Evolutionary conservation across 2,888 invertebrate genomes (phyloP).

Genomic region (Pandemis cinnamomeana): DNA sequence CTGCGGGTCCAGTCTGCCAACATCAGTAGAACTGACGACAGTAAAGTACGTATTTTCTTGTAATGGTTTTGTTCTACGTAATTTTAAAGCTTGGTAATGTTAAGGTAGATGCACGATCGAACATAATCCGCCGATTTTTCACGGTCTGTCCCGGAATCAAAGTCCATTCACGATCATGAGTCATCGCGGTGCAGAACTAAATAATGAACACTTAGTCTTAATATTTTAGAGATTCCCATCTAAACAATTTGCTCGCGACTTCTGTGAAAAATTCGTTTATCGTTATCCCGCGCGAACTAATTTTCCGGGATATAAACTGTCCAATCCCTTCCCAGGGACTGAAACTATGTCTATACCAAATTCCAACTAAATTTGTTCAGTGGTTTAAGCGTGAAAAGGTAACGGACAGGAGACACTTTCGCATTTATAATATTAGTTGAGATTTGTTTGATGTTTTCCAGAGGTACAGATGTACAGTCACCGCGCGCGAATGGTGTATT

Average conservation of each 20-base stretch:
- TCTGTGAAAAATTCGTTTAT: no score
- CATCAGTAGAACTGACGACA: slow-evolving; percentile 70
- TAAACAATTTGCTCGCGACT: no score
- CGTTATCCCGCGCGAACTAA: no score
- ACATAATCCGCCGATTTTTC: slow-evolving; percentile 15
- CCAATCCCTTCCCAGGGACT: no score
- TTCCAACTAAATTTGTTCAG: no score
- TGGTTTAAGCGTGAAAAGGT: no score
- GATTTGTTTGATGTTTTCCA: no score
- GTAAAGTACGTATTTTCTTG: slow-evolving; percentile 60
- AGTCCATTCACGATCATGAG: slow-evolving; percentile 9
- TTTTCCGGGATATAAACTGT: no score
- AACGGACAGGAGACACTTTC: no score
- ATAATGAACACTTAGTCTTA: background rate
- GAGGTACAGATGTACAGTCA: background rate
- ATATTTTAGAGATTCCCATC: background rate
- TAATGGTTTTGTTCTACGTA: slow-evolving; percentile 10
- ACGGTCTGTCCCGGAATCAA: slow-evolving; percentile 12
- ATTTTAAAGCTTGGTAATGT: slow-evolving; percentile 8
- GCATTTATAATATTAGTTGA: no score
- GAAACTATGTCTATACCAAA: no score
- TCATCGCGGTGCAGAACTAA: slow-evolving; percentile 6
- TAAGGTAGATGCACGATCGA: slow-evolving; percentile 24
- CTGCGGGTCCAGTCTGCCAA: slow-evolving; percentile 61
- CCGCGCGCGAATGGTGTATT: background rate